These are phyloP conservation scores for Marasmarcha lunaedactyla DNA, from an alignment of 2,888 invertebrate species.

Conservation along the genomic window DNA sequence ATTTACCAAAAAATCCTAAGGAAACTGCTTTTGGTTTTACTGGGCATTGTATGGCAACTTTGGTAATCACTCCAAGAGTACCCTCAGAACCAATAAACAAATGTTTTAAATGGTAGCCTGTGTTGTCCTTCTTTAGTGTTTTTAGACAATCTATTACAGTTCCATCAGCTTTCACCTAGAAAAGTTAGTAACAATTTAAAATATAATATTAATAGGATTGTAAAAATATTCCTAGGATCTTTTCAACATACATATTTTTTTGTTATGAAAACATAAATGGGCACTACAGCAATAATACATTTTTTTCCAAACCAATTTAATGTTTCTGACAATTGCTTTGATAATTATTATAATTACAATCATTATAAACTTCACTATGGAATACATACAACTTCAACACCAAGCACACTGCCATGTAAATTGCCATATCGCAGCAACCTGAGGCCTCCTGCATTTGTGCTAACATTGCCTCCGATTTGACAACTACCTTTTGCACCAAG, in stretches of 20 bases:
- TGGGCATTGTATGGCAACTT: conserved; percentile 91
- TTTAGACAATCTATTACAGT: conserved; percentile 87
- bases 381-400: conserved; percentile 87
- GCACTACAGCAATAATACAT: too few species aligned
- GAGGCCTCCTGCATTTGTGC: conserved; percentile 97
- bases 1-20: conserved; percentile 88
- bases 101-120: conserved; percentile 96
- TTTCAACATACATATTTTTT: too few species aligned
- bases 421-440: conserved; percentile 96
- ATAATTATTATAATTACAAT: background rate
- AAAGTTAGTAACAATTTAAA: too few species aligned
- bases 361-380: too few species aligned
- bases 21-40: conserved; percentile 84
- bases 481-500: conserved; percentile 97
- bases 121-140: conserved; percentile 94
- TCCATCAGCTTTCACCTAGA: conserved; percentile 86
- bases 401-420: conserved; percentile 90
- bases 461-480: conserved; percentile 94
- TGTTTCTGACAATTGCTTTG: too few species aligned
- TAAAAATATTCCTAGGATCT: background rate
- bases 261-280: too few species aligned
- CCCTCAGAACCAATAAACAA: conserved; percentile 98
- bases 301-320: too few species aligned
- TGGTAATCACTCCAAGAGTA: conserved; percentile 93
- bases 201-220: background rate